phyloP scores from a whole-genome alignment of 2,797 vertebrate species.

The Cirrhinus mrigala region DNA sequence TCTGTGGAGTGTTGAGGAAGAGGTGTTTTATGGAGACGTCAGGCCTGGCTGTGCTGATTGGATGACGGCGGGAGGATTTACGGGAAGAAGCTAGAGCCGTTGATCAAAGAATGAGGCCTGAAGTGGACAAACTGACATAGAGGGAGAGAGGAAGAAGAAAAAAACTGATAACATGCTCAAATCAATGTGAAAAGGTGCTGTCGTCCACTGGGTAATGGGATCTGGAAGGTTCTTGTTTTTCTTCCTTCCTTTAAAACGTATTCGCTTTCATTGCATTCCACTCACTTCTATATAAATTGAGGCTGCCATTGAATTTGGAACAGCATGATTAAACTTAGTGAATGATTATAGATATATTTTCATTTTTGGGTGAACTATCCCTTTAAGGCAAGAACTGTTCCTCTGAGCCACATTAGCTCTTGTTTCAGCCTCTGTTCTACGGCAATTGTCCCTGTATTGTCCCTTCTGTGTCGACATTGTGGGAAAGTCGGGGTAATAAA shows the following conservation, averaged over 20 bases:
- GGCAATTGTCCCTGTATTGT: slow-evolving; percentile 5
- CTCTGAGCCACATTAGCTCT: slow-evolving; percentile 10
- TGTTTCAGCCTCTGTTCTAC: not conserved
- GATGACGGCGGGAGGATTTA: slow-evolving; percentile 74
- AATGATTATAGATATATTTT: not conserved
- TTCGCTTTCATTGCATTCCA: too few species aligned
- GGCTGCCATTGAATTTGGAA: too few species aligned
- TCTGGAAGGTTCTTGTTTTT: not conserved
- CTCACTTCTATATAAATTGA: too few species aligned
- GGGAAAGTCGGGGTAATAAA: slow-evolving; percentile 13
- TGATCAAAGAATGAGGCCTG: slow-evolving; percentile 80
- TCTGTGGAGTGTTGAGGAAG: slow-evolving; percentile 39
- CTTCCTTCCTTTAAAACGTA: not conserved
- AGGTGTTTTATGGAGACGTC: slow-evolving; percentile 50
- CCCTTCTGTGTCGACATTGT: slow-evolving; percentile 18
- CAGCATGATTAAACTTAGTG: not conserved
- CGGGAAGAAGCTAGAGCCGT: slow-evolving; percentile 75
- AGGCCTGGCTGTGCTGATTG: slow-evolving; percentile 70
- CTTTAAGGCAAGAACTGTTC: not conserved
- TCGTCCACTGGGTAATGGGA: not conserved
- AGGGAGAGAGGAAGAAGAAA: slow-evolving; percentile 59
- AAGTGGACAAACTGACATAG: slow-evolving; percentile 69
- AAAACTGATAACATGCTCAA: slow-evolving; percentile 68
- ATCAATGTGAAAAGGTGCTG: slow-evolving; percentile 74
- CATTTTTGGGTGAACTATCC: not conserved